A percentile compares a stretch with the other conserved stretches of the same genome.
Conservation (phyloP, 2,113 vertebrate species). For the Gnathonemus longibarbis region DNA sequence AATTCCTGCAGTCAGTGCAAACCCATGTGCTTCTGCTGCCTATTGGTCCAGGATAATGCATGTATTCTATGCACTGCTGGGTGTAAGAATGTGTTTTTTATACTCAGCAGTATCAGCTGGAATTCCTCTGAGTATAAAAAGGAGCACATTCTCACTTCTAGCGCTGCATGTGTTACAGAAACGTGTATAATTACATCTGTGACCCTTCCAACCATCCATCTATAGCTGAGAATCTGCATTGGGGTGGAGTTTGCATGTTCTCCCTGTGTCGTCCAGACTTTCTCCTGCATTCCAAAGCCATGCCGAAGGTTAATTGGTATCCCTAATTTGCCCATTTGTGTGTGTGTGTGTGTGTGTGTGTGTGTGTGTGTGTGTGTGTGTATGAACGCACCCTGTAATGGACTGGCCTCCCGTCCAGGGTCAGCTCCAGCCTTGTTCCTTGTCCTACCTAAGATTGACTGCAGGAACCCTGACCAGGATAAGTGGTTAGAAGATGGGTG, state of each 20-base stretch:
- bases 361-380: not conserved
- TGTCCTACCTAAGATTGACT: not conserved
- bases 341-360: not conserved
- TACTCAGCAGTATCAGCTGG: not conserved
- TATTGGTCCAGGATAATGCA: not conserved
- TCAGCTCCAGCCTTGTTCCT: not conserved
- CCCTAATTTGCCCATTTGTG: not conserved
- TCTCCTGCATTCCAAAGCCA: not conserved
- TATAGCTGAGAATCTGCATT: not conserved
- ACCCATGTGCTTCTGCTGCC: not conserved
- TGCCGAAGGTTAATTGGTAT: not conserved
- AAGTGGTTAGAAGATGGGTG: not conserved
- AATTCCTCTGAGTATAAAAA: not conserved
- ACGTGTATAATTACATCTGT: not conserved
- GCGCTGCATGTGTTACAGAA: not conserved
- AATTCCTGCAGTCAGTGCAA: not conserved
- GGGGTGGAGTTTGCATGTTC: not conserved
- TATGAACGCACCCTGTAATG: accelerated
- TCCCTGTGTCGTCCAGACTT: not conserved
- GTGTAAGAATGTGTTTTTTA: not conserved
- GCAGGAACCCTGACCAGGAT: not conserved
- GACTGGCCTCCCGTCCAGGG: not conserved
- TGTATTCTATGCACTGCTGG: not conserved
- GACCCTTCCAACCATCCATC: not conserved
- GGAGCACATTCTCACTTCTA: not conserved